Conservation (phyloP, 2,797 vertebrate species). For the Gadopsis marmoratus region DNA sequence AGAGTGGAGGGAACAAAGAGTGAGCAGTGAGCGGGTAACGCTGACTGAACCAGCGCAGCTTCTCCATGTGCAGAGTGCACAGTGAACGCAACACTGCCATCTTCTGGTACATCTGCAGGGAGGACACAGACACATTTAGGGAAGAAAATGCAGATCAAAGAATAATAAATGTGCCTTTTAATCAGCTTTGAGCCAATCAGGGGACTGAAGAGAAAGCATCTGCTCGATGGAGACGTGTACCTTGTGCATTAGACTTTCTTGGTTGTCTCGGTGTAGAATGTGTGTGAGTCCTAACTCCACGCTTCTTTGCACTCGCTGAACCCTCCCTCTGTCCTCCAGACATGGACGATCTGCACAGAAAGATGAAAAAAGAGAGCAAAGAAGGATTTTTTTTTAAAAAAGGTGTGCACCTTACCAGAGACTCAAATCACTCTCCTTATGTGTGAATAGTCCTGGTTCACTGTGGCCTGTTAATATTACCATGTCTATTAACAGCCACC, state of each 20-base stretch:
- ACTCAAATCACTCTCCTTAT: background rate
- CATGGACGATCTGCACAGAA: slow-evolving; percentile 87
- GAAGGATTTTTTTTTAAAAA: background rate
- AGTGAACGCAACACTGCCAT: slow-evolving; percentile 82
- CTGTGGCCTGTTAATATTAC: background rate
- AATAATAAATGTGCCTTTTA: background rate
- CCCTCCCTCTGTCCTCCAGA: slow-evolving; percentile 90
- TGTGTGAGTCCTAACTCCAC: slow-evolving; percentile 89
- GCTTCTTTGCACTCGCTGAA: slow-evolving; percentile 88
- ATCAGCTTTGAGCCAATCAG: background rate
- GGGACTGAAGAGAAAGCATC: background rate
- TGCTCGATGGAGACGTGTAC: slow-evolving; percentile 67
- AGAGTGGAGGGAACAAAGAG: slow-evolving; percentile 90
- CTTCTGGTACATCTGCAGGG: slow-evolving; percentile 84
- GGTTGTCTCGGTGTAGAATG: slow-evolving; percentile 88
- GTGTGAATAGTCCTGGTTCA: background rate
- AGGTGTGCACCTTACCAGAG: background rate
- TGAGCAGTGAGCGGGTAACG: slow-evolving; percentile 83
- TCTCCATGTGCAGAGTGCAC: slow-evolving; percentile 86
- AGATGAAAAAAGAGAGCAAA: slow-evolving; percentile 10
- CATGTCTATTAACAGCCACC: slow-evolving; percentile 24
- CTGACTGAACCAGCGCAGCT: slow-evolving; percentile 85
- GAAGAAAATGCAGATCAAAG: background rate
- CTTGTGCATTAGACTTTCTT: slow-evolving; percentile 90
- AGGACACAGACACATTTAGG: slow-evolving; percentile 33